A percentile compares a stretch with the other conserved stretches of the same genome.
phyloP scores from a whole-genome alignment of 2,113 vertebrate genomes.

The Glaucidium brasilianum region DNA sequence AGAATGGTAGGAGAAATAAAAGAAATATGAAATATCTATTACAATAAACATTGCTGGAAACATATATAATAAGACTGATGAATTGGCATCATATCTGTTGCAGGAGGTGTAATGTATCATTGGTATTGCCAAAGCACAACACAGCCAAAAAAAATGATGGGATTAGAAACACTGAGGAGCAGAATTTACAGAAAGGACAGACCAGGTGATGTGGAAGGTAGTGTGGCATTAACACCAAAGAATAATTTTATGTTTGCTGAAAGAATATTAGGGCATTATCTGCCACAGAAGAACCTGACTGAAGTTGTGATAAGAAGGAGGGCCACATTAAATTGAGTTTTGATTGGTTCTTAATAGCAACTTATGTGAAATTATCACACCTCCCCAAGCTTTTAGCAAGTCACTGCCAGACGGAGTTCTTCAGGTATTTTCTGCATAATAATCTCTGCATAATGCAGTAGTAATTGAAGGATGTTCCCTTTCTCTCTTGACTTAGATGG shows the following conservation, averaged over 20 bases:
- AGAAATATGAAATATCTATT: slow-evolving; percentile 16
- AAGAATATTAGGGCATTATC: neutral
- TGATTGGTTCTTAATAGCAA: neutral
- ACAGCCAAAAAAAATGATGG: neutral
- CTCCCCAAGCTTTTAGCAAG: neutral
- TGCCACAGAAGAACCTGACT: neutral
- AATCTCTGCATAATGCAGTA: neutral
- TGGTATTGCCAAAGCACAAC: neutral
- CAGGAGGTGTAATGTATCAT: neutral
- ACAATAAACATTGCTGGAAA: neutral
- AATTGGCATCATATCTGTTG: neutral
- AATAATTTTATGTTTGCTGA: slow-evolving; percentile 8
- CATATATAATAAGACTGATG: neutral
- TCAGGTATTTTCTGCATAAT: neutral
- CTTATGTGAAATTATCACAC: rapidly evolving
- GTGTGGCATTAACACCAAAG: neutral
- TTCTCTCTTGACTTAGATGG: neutral
- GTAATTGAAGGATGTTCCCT: neutral
- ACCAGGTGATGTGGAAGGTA: neutral
- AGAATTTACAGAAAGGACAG: neutral
- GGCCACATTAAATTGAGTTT: neutral
- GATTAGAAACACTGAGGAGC: neutral
- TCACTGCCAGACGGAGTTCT: rapidly evolving
- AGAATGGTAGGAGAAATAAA: neutral
- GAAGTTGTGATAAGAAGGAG: neutral